Evolutionary conservation across 2,888 invertebrate species (phyloP).

Genomic region (Serrognathus titanus): DNA sequence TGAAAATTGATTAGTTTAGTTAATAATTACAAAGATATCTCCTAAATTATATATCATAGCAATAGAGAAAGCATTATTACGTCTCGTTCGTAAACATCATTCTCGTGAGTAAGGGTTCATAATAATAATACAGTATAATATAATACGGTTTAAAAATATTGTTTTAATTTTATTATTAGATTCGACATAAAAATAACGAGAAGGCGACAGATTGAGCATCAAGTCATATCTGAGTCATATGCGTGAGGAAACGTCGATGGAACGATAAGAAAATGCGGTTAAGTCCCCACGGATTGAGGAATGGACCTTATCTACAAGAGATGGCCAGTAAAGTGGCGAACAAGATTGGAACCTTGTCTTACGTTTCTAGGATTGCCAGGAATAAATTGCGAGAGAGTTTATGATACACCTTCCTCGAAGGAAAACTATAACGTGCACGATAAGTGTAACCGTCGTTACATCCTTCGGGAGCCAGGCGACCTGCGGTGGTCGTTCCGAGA

Average conservation of each 20-base stretch:
- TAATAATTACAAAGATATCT: no score
- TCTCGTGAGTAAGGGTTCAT: slow-evolving; percentile 7
- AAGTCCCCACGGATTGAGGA: slow-evolving; percentile 14
- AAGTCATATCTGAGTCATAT: slow-evolving; percentile 31
- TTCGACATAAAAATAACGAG: no score
- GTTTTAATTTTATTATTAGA: no score
- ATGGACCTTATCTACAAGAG: slow-evolving; percentile 26
- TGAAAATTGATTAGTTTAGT: no score
- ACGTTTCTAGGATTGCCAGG: slow-evolving; percentile 21
- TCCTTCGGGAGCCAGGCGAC: slow-evolving; percentile 42
- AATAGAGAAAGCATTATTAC: no score
- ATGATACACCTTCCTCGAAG: slow-evolving; percentile 47
- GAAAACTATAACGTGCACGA: slow-evolving; percentile 45
- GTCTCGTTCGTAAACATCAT: no score
- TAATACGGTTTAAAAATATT: no score
- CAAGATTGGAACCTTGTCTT: slow-evolving; percentile 18
- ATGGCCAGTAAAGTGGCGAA: slow-evolving; percentile 24
- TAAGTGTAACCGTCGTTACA: slow-evolving; percentile 47
- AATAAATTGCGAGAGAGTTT: slow-evolving; percentile 46
- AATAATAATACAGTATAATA: no score
- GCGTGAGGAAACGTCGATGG: slow-evolving; percentile 34
- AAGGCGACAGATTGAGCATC: slow-evolving; percentile 20
- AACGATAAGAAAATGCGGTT: slow-evolving; percentile 28
- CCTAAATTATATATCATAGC: no score
- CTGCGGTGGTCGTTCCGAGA: slow-evolving; percentile 42